Evolutionary conservation across 2,113 vertebrate genomes (phyloP).

Genomic region (Eurystomus gularis): DNA sequence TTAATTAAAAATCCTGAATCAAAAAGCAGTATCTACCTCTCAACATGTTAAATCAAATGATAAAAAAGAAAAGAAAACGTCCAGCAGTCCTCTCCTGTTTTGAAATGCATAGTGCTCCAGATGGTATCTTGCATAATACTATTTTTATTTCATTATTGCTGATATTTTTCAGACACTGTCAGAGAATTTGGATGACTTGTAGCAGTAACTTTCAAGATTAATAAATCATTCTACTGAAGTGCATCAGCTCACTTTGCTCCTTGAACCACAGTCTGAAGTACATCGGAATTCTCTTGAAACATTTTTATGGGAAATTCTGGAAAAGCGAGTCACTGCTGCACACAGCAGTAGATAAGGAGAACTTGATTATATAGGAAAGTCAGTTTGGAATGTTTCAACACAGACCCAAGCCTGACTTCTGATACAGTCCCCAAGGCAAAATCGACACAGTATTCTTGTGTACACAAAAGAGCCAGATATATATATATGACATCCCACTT

Average conservation of each 20-base stretch:
- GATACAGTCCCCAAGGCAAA: background rate
- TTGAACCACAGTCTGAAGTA: background rate
- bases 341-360: background rate
- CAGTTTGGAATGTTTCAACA: background rate
- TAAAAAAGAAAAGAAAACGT: background rate
- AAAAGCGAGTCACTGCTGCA: background rate
- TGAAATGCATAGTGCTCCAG: no score
- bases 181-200: no score
- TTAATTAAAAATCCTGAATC: background rate
- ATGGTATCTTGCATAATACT: no score
- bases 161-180: no score
- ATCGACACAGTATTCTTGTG: background rate
- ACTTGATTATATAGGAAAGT: background rate
- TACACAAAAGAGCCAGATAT: background rate
- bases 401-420: background rate
- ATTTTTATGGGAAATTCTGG: background rate
- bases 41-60: background rate
- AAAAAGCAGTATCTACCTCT: background rate
- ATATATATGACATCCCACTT: background rate
- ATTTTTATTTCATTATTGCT: no score
- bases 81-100: no score
- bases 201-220: no score
- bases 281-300: background rate
- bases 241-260: background rate
- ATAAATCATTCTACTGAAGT: background rate